These are phyloP conservation scores for Poeciliopsis presidionis DNA, from an alignment of 2,797 vertebrate genomes.

Conservation along the genomic window DNA sequence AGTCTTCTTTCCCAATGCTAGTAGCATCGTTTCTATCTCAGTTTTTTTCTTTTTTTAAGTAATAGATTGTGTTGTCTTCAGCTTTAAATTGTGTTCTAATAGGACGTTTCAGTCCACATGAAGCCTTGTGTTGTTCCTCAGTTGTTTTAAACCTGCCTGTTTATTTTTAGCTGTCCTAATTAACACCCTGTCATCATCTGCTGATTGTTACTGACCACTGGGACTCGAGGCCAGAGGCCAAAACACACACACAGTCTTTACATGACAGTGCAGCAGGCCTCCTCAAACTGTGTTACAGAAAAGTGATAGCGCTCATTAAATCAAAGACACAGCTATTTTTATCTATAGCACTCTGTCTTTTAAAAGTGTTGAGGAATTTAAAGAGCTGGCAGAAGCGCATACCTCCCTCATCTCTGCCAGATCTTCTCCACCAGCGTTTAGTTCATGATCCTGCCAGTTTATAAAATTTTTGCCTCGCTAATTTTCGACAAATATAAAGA, in stretches of 20 bases:
- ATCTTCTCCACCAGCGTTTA: not conserved
- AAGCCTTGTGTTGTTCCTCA: not conserved
- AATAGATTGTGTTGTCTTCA: not conserved
- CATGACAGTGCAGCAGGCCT: slow-evolving; percentile 68
- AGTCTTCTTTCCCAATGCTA: not conserved
- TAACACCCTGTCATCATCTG: slow-evolving; percentile 65
- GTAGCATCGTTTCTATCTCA: not conserved
- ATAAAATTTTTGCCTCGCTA: not conserved
- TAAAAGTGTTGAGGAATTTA: not conserved
- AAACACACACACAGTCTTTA: slow-evolving; percentile 33
- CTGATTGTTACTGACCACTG: slow-evolving; percentile 60
- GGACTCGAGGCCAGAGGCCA: slow-evolving; percentile 36
- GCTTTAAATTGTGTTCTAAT: slow-evolving; percentile 4
- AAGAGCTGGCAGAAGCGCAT: not conserved
- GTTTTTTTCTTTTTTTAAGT: not conserved
- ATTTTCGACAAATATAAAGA: not conserved
- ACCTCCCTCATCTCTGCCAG: not conserved
- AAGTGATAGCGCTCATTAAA: slow-evolving; percentile 42
- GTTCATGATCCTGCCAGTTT: not conserved
- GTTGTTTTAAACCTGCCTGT: slow-evolving; percentile 3
- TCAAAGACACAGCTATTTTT: slow-evolving; percentile 9
- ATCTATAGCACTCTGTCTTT: not conserved
- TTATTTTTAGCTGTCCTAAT: slow-evolving; percentile 70
- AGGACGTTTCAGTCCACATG: not conserved
- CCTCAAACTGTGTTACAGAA: slow-evolving; percentile 59